A percentile compares a stretch with the other conserved stretches of the same genome.
These are phyloP conservation scores for Pseudolaguvia tuberculata DNA, from an alignment of 2,113 vertebrate species.

Conservation along the genomic window DNA sequence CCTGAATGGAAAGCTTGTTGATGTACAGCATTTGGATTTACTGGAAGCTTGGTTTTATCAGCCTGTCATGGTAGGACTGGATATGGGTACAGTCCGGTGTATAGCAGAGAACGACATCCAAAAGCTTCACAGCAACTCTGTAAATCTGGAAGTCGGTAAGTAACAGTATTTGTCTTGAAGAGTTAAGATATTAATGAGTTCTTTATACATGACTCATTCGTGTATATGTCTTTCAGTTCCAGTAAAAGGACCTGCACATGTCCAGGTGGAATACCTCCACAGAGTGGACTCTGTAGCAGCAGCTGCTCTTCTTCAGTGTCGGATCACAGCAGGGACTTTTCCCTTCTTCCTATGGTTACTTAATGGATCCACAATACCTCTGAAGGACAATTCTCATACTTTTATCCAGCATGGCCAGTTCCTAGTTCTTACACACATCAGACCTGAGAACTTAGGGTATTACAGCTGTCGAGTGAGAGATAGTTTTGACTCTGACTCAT, in stretches of 20 bases:
- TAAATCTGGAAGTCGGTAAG: slow-evolving; percentile 69
- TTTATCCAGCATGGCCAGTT: slow-evolving; percentile 30
- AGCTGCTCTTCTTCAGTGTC: slow-evolving; percentile 57
- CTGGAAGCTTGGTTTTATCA: slow-evolving; percentile 62
- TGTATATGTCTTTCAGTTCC: slow-evolving; percentile 54
- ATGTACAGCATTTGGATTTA: background rate
- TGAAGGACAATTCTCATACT: slow-evolving; percentile 10
- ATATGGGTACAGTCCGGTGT: slow-evolving; percentile 57
- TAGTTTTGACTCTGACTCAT: slow-evolving; percentile 58
- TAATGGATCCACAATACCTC: slow-evolving; percentile 53
- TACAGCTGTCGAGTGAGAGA: slow-evolving; percentile 66
- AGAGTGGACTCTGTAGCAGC: slow-evolving; percentile 41
- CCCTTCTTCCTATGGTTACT: slow-evolving; percentile 62
- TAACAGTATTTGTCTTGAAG: background rate
- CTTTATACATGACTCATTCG: background rate
- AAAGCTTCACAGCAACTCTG: slow-evolving; percentile 53
- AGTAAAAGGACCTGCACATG: slow-evolving; percentile 58
- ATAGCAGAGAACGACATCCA: slow-evolving; percentile 52
- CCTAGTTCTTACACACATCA: slow-evolving; percentile 55
- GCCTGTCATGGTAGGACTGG: slow-evolving; percentile 37
- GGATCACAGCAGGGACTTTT: slow-evolving; percentile 61
- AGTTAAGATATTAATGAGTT: background rate
- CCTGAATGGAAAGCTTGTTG: slow-evolving; percentile 40
- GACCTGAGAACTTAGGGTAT: slow-evolving; percentile 53
- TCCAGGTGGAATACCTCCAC: slow-evolving; percentile 64